A percentile compares a stretch with the other conserved stretches of the same genome.
These are phyloP conservation scores for Unio delphinus DNA, from an alignment of 2,888 invertebrate species.

Conservation along the genomic window DNA sequence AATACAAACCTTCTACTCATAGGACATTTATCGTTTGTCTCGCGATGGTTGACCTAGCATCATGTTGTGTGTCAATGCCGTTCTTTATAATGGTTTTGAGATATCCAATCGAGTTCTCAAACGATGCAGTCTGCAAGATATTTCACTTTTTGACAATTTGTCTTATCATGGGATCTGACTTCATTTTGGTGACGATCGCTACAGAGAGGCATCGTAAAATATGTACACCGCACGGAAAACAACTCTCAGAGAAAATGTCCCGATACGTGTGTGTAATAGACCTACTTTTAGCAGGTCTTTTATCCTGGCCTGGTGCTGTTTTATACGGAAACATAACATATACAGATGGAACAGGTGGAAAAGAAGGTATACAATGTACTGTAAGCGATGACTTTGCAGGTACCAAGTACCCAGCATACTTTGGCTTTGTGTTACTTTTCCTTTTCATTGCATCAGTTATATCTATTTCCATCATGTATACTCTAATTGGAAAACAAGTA, in stretches of 20 bases:
- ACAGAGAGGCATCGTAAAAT: conserved; percentile 49
- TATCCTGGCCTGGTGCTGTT: conserved; percentile 45
- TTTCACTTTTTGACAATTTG: too few relatives aligned
- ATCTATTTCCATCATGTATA: too few relatives aligned
- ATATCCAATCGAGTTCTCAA: too few relatives aligned
- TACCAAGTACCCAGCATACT: conserved; percentile 40
- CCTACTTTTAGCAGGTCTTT: conserved; percentile 15
- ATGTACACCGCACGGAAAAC: conserved; percentile 43
- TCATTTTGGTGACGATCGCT: conserved; percentile 36
- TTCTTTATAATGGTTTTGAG: too few relatives aligned
- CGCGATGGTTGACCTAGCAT: too few relatives aligned
- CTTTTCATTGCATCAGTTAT: background rate
- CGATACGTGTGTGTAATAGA: conserved; percentile 22
- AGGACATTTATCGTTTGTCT: too few relatives aligned
- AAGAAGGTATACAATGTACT: conserved; percentile 44
- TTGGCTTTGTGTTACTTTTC: conserved; percentile 38
- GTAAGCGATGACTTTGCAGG: conserved; percentile 31
- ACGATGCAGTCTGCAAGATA: too few relatives aligned
- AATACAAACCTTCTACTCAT: too few relatives aligned
- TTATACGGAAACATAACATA: conserved; percentile 45
- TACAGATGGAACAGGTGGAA: conserved; percentile 21
- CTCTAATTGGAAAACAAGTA: too few relatives aligned
- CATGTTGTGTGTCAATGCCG: too few relatives aligned
- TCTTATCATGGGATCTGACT: conserved; percentile 22
- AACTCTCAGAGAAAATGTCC: conserved; percentile 33